Evolutionary conservation across 2,113 vertebrate species (phyloP).

Genomic region (Crypturellus undulatus): DNA sequence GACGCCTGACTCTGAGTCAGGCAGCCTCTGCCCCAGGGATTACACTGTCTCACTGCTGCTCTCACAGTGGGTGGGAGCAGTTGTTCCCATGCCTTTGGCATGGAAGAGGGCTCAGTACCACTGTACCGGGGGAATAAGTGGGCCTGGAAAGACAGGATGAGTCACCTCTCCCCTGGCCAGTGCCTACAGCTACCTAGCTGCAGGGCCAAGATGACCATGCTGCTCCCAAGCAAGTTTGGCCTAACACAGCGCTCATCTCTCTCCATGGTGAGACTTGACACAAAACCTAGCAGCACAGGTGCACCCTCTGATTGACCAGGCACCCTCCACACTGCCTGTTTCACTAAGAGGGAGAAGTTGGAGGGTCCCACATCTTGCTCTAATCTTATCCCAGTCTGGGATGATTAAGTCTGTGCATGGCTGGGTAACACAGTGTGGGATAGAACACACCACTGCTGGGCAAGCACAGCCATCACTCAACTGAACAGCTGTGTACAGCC

Average conservation of each 20-base stretch:
- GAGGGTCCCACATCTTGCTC: neutral
- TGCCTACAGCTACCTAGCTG: neutral
- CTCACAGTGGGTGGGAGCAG: neutral
- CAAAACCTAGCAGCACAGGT: neutral
- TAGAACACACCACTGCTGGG: fast-evolving
- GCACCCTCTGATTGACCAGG: neutral
- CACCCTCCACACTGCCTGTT: neutral
- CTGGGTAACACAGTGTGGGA: fast-evolving
- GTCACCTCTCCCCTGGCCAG: neutral
- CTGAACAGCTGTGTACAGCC: neutral
- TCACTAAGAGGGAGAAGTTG: neutral
- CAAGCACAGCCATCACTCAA: neutral
- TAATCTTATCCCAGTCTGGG: neutral
- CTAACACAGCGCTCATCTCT: neutral
- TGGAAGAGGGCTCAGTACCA: neutral
- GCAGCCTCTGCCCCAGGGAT: neutral
- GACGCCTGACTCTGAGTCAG: neutral
- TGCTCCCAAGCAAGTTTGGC: neutral
- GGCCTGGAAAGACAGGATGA: neutral
- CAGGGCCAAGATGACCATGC: neutral
- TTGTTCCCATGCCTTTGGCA: neutral
- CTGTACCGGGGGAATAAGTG: neutral
- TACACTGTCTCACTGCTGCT: neutral
- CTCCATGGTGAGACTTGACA: neutral
- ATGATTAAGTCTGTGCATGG: neutral